A percentile compares a stretch with the other conserved stretches of the same genome.
Evolutionary conservation across 2,888 invertebrate genomes (phyloP).

Genomic region (Ferrisia virgata): DNA sequence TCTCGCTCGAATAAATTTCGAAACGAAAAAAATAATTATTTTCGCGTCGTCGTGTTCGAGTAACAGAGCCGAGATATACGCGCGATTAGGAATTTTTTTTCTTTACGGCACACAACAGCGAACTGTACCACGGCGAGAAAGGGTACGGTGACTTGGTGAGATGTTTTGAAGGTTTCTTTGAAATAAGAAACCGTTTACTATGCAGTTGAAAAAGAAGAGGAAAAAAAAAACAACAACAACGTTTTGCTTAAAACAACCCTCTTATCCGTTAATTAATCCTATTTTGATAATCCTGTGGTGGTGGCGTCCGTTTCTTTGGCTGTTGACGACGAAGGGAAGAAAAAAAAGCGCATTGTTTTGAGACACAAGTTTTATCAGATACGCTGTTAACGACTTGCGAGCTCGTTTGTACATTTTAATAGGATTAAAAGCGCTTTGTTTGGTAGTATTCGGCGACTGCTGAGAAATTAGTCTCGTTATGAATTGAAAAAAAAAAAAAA

Average conservation of each 20-base stretch:
- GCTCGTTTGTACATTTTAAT: constrained; percentile 43
- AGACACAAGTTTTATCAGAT: constrained; percentile 37
- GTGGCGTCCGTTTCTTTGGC: not conserved
- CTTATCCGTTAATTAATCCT: constrained; percentile 42
- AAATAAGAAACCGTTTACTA: not conserved
- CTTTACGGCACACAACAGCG: too few species aligned
- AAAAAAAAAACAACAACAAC: not conserved
- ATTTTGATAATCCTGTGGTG: constrained; percentile 37
- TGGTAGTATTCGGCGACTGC: not conserved
- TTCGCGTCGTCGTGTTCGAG: too few species aligned
- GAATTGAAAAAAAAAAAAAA: not conserved
- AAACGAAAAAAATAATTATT: not conserved
- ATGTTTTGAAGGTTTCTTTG: not conserved
- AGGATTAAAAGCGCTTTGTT: constrained; percentile 28
- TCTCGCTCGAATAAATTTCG: not conserved
- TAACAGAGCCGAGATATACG: too few species aligned
- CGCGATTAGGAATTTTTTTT: not conserved
- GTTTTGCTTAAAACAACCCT: not conserved
- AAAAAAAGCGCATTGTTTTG: constrained; percentile 34
- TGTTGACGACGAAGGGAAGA: not conserved
- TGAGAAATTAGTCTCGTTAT: not conserved
- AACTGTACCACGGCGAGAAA: not conserved
- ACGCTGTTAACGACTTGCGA: constrained; percentile 38
- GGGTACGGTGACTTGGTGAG: not conserved
- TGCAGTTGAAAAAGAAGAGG: not conserved